A percentile compares a stretch with the other conserved stretches of the same genome.
These are phyloP conservation scores for Amphibalanus amphitrite DNA, from an alignment of 1,140 invertebrate species.

Conservation along the genomic window DNA sequence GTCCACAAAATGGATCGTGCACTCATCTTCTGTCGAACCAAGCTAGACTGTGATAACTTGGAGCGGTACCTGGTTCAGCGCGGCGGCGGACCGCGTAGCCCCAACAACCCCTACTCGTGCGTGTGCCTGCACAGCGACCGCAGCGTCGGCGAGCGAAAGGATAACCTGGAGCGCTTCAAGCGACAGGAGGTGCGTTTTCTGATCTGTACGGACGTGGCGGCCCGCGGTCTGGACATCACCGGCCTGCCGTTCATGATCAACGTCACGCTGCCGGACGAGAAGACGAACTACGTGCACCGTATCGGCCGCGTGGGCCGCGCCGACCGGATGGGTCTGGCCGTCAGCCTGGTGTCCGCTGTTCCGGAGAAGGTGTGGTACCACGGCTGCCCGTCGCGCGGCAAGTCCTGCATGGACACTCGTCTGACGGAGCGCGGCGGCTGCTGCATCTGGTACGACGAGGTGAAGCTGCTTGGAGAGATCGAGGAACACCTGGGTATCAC, in stretches of 20 bases:
- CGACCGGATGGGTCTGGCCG: conserved; percentile 95
- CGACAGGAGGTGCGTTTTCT: conserved; percentile 67
- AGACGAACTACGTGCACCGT: conserved; percentile 96
- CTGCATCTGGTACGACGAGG: conserved; percentile 97
- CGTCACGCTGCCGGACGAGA: conserved; percentile 93
- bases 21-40: conserved; percentile 95
- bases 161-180: conserved; percentile 88
- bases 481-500: conserved; percentile 96
- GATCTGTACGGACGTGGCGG: conserved; percentile 98
- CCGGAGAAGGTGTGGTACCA: conserved; percentile 96
- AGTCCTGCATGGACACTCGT: conserved; percentile 81
- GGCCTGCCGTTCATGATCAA: conserved; percentile 97
- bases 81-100: conserved; percentile 25
- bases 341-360: conserved; percentile 80
- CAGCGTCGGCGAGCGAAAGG: conserved; percentile 76
- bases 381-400: conserved; percentile 68
- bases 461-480: conserved; percentile 82
- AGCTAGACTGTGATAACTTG: conserved; percentile 96
- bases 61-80: conserved; percentile 64
- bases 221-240: conserved; percentile 84
- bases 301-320: conserved; percentile 96
- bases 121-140: conserved; percentile 94
- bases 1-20: conserved; percentile 92
- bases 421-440: conserved; percentile 70
- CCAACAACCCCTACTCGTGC: conserved; percentile 50